Evolutionary conservation across 1,140 invertebrate species (phyloP).

Genomic region (Caenorhabditis remanei): DNA sequence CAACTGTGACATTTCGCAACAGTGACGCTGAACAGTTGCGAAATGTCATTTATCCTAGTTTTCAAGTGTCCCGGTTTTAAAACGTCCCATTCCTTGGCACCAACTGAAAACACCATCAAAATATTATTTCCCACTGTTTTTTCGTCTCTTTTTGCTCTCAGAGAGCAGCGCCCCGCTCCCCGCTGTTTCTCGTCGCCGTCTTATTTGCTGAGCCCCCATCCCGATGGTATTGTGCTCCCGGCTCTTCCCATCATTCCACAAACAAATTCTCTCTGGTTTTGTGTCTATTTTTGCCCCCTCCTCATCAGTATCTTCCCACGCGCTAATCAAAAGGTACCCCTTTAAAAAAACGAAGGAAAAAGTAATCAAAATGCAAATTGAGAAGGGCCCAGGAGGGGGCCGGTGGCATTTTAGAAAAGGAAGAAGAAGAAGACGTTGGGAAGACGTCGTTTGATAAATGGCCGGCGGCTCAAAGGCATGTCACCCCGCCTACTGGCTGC

Average conservation of each 20-base stretch:
- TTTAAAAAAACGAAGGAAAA: background rate
- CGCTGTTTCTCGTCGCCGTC: too few relatives aligned
- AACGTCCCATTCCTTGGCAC: too few relatives aligned
- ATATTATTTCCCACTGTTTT: too few relatives aligned
- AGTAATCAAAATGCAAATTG: constrained; percentile 50
- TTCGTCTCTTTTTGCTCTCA: background rate
- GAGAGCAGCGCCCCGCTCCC: background rate
- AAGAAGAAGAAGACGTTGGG: background rate
- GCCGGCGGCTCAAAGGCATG: background rate
- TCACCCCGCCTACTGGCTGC: too few relatives aligned
- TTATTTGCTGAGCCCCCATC: constrained; percentile 53
- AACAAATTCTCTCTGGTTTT: constrained; percentile 17
- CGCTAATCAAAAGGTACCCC: constrained; percentile 12
- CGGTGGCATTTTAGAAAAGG: background rate
- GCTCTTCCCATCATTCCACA: constrained; percentile 39
- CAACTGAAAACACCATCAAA: background rate
- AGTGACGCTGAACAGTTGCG: too few relatives aligned
- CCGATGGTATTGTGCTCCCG: constrained; percentile 45
- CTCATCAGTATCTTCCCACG: constrained; percentile 2
- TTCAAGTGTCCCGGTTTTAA: too few relatives aligned
- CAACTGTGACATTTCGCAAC: too few relatives aligned
- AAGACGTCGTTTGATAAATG: constrained; percentile 24
- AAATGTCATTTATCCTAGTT: too few relatives aligned
- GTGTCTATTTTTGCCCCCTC: constrained; percentile 5
- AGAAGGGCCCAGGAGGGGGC: too few relatives aligned